These are phyloP conservation scores for Stenopsyche tienmushanensis DNA, from an alignment of 1,140 invertebrate species.

Conservation along the genomic window DNA sequence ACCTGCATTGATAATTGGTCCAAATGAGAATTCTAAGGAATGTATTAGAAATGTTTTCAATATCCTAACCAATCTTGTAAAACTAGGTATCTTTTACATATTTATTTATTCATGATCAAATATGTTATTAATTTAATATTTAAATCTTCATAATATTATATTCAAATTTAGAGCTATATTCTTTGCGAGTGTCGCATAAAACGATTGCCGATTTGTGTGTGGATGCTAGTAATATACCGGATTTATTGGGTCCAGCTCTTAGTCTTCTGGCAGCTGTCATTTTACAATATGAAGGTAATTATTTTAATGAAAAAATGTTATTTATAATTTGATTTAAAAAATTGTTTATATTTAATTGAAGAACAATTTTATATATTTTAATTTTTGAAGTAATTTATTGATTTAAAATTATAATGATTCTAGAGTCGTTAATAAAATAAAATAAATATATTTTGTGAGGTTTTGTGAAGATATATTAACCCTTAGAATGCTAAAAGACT, in stretches of 20 bases:
- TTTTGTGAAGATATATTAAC: too few species aligned
- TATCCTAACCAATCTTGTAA: conserved; percentile 18
- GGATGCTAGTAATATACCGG: conserved; percentile 44
- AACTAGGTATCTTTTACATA: conserved; percentile 36
- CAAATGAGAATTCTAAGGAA: conserved; percentile 6
- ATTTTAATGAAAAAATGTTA: neutral
- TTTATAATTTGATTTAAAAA: neutral
- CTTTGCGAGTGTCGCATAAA: conserved; percentile 46
- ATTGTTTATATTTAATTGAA: conserved; percentile 1
- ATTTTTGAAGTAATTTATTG: too few species aligned
- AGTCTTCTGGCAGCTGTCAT: conserved; percentile 50
- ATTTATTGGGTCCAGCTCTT: conserved; percentile 47
- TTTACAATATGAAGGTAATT: conserved; percentile 49
- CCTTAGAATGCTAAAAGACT: too few species aligned
- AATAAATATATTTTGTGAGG: too few species aligned
- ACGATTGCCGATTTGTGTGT: conserved; percentile 48
- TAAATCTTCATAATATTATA: neutral
- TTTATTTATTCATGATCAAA: neutral
- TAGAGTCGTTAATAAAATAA: too few species aligned
- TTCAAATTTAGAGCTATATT: conserved; percentile 49
- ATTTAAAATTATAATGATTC: too few species aligned
- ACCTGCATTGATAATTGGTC: too few species aligned
- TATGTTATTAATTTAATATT: conserved; percentile 6
- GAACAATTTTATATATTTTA: too few species aligned
- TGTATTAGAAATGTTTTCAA: conserved; percentile 7